phyloP scores from a whole-genome alignment of 2,888 invertebrate genomes.

The Hyposoter dolosus region DNA sequence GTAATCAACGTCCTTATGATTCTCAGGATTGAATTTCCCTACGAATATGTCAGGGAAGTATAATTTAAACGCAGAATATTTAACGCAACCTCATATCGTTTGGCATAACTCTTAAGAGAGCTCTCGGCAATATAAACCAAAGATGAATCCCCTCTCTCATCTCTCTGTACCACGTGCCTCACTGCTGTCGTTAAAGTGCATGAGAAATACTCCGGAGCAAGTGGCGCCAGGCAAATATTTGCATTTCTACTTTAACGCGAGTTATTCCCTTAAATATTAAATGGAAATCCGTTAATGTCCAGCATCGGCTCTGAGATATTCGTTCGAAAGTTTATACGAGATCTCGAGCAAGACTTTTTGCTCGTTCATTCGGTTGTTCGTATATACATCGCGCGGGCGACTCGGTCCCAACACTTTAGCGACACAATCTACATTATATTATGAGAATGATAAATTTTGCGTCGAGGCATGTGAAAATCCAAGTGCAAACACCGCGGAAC shows the following conservation, averaged over 20 bases:
- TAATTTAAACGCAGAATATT: slow-evolving; percentile 12
- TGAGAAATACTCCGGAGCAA: slow-evolving; percentile 19
- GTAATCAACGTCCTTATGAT: slow-evolving; percentile 2
- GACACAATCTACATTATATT: too few relatives aligned
- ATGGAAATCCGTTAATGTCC: slow-evolving; percentile 23
- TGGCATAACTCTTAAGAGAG: slow-evolving; percentile 27
- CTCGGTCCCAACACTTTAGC: too few relatives aligned
- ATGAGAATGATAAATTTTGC: background rate
- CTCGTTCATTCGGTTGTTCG: background rate
- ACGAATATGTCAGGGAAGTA: background rate
- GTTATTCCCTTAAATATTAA: slow-evolving; percentile 18
- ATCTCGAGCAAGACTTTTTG: background rate
- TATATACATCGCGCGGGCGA: too few relatives aligned
- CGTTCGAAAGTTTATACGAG: background rate
- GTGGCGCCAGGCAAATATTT: slow-evolving; percentile 63
- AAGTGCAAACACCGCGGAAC: slow-evolving; percentile 21
- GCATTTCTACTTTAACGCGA: slow-evolving; percentile 54
- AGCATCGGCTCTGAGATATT: background rate
- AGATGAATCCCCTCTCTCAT: slow-evolving; percentile 8
- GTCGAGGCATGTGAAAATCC: background rate
- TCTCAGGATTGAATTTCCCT: background rate
- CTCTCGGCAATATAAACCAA: slow-evolving; percentile 30
- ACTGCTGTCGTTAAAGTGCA: background rate
- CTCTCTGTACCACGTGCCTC: background rate
- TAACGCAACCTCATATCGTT: slow-evolving; percentile 15